Evolutionary conservation across 2,113 vertebrate genomes (phyloP), one percentile per base, ranked within the genome.

Genomic region (Lutjanus erythropterus): DNA sequence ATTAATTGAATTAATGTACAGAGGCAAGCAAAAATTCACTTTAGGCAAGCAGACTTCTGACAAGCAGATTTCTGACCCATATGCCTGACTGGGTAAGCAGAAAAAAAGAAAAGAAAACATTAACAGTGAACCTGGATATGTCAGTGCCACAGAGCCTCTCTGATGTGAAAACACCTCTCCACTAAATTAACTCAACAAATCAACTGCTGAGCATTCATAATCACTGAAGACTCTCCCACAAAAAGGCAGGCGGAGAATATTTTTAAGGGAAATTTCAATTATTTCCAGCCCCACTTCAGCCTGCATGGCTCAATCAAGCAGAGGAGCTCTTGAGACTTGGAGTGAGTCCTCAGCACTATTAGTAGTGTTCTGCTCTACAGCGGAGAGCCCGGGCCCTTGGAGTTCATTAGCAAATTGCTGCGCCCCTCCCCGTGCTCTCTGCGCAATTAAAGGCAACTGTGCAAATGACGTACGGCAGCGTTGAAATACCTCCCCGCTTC

Each of bases 361-460:
- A 90, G 89, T 33, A n/a, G 74, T 75, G 86, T 76, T 88, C 73
- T 82, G 76, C 83, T 78, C 88, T 52, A 89, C 80, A 84, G 75
- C 35, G 47, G 80, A 86, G 88, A 82, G 85, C 84, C 78, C 12
- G 46, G 78, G 73, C 86, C 81, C 86, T 83, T 71, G 15, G 86
- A 94, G 87, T 92, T 94, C 92, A 94, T 94, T 93, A 95, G 93
- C 78, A 93, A 94, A 94, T 90, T 89, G 85, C 86, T 49, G 56
- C 19, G 53, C 78, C 87, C 83, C 89, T 87, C 88, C 90, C 75
- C 25, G 14, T 58, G 58, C 81, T 87, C 87, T 83, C 83, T 50
- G 71, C 81, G 85, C 90, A 92, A 93, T 94, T 92, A 95, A 91
- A 93, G 84, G 81, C 91, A 92, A 91, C 87, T 84, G 92, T 88